Base-by-base conservation (phyloP, 2,797 vertebrate genomes). In the Danio tinwini region DNA sequence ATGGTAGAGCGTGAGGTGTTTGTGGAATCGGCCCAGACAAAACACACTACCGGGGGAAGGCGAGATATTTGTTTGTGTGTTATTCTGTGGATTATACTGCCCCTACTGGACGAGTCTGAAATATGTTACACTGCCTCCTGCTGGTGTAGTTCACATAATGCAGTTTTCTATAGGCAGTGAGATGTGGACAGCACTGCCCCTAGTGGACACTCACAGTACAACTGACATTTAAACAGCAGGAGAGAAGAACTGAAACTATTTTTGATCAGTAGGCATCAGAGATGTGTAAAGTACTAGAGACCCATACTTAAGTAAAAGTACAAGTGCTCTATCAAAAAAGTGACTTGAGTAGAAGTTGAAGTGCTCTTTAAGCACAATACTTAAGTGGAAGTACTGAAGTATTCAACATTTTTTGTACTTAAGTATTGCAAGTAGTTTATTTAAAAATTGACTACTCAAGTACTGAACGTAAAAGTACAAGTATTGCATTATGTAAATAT, bases 1-100 rank as follows among this genome's bases (percentile, higher is more conserved):
- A 87, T 82, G 68, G 16, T 65, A 62, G 69, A 40, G 80, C 68
- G 76, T 78, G 53, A 64, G 14, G 19, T 80, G 63, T 76, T 61
- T 74, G 47, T 44, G 62, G 68, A 82, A 63, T 29, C 40, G 55
- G 63, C 21, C 69, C 49, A 78, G 49, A 76, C 72, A 52, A 50
- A 77, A 83, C 68, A 61, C 45, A 39, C 5, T 21, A 61, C n/a
- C 4, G 11, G n/a, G 55, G 52, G 40, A 62, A 58, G 53, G 53
- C 14, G 21, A 11, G 45, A 21, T 17, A 47, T 4, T 37, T 49
- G n/a, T 21, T 17, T 14, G 4, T 52, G n/a, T 19, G 42, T 2
- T 29, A 65, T 69, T 71, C 3, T 14, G 40, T 70, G 69, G 55
- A 68, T 29, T 47, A 40, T 49, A 62, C 67, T 78, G 59, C 61